A percentile compares a stretch with the other conserved stretches of the same genome.
Conservation (phyloP, 1,140 invertebrate species). For the Drosophila truncata region DNA sequence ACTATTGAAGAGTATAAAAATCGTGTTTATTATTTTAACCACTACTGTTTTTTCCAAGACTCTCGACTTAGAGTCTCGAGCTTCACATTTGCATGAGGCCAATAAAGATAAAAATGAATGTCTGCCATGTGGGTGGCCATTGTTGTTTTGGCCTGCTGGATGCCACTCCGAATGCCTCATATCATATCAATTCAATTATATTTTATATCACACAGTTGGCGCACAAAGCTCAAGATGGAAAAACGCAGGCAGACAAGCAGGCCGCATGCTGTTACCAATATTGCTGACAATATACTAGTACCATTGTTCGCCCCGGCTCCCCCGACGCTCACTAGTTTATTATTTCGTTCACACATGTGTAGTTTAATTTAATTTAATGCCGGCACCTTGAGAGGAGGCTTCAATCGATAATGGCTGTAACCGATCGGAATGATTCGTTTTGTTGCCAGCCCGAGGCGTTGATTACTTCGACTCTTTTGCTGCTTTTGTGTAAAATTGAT, state of each 20-base stretch:
- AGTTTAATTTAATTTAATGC: conserved; percentile 25
- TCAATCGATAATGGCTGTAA: conserved; percentile 25
- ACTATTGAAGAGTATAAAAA: background rate
- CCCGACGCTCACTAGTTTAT: conserved; percentile 16
- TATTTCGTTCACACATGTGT: conserved; percentile 22
- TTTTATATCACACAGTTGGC: conserved; percentile 51
- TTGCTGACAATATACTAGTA: conserved; percentile 19
- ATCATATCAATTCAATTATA: conserved; percentile 56
- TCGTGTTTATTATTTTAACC: background rate
- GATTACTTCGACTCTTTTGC: conserved; percentile 13
- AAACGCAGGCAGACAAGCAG: background rate
- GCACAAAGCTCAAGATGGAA: conserved; percentile 25
- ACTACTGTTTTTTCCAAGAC: background rate
- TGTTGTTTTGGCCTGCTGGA: conserved; percentile 34
- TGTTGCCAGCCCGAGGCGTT: conserved; percentile 28
- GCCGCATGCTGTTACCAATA: conserved; percentile 31
- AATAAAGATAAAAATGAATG: conserved; percentile 63
- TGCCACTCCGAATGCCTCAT: conserved; percentile 25
- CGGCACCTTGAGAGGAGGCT: conserved; percentile 21
- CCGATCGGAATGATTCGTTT: conserved; percentile 25
- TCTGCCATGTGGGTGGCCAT: conserved; percentile 34
- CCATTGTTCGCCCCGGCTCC: background rate
- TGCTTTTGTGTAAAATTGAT: conserved; percentile 43
- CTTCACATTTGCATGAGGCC: conserved; percentile 42
- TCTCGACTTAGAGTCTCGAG: conserved; percentile 20